Conservation (phyloP, 2,888 invertebrate genomes). For the Yponomeuta plumbellus region DNA sequence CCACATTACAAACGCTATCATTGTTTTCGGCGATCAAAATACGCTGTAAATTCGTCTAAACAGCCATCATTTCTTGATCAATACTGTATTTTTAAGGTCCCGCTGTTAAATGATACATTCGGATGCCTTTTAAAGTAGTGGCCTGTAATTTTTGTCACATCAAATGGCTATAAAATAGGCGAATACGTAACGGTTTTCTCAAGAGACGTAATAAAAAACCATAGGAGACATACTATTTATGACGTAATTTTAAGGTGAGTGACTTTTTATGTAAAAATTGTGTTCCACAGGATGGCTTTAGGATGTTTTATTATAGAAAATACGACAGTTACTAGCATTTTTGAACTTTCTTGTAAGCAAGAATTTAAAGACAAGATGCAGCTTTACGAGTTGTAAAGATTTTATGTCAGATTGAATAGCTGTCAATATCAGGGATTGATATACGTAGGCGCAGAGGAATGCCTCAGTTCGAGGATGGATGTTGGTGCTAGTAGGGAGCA, state of each 20-base stretch:
- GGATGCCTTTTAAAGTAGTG: constrained; percentile 35
- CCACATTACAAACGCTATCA: constrained; percentile 2
- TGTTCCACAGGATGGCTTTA: not conserved
- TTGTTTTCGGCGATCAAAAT: constrained; percentile 28
- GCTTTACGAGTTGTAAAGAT: not conserved
- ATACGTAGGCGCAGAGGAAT: not conserved
- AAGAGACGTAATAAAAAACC: constrained; percentile 34
- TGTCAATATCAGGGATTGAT: not conserved
- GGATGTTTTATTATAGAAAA: not conserved
- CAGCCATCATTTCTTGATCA: constrained; percentile 37
- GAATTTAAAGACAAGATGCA: not conserved
- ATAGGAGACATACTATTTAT: constrained; percentile 11
- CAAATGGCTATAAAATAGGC: constrained; percentile 48
- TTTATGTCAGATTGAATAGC: constrained; percentile 3
- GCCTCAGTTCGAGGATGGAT: not conserved
- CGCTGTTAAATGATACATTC: constrained; percentile 48
- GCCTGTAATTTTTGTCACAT: constrained; percentile 50
- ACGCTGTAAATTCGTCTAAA: constrained; percentile 45
- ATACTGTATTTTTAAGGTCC: constrained; percentile 28
- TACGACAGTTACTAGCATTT: not conserved
- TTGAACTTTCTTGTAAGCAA: not conserved
- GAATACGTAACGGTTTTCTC: constrained; percentile 36
- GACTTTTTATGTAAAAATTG: constrained; percentile 14
- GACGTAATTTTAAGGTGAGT: constrained; percentile 14
- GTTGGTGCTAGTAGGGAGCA: not conserved